A percentile compares a stretch with the other conserved stretches of the same genome.
phyloP scores from a whole-genome alignment of 2,888 invertebrate genomes.

The Trachelus stipa region DNA sequence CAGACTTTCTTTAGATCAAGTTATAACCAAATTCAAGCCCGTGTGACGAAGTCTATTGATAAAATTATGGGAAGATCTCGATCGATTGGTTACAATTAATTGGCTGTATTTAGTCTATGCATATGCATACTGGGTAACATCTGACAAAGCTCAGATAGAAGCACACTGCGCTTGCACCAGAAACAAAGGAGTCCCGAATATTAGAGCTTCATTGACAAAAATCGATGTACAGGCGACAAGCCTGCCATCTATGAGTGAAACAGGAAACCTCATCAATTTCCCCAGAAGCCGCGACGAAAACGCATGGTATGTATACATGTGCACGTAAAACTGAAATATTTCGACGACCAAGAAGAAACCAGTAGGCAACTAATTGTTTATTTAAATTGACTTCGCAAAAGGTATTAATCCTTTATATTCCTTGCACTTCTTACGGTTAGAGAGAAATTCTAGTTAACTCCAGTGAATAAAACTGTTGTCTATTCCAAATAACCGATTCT shows the following conservation, averaged over 20 bases:
- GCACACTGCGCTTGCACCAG: background rate
- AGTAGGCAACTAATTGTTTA: background rate
- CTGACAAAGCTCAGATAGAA: background rate
- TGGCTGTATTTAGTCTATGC: background rate
- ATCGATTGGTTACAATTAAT: background rate
- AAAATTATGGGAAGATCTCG: background rate
- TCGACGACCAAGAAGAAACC: background rate
- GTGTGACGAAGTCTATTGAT: background rate
- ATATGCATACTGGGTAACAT: background rate
- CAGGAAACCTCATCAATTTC: background rate
- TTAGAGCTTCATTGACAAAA: background rate
- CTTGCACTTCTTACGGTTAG: background rate
- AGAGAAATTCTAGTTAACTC: background rate
- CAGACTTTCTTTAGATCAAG: background rate
- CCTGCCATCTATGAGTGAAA: background rate
- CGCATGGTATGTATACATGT: background rate
- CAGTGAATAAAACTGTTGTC: background rate
- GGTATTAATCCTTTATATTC: background rate
- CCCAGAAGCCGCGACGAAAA: background rate
- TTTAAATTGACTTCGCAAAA: background rate
- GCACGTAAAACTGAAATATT: background rate
- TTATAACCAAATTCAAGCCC: background rate
- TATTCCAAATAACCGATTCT: background rate
- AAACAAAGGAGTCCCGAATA: constrained; percentile 2
- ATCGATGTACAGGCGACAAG: background rate